phyloP scores from a whole-genome alignment of 2,113 vertebrate species.

The Crypturellus undulatus region DNA sequence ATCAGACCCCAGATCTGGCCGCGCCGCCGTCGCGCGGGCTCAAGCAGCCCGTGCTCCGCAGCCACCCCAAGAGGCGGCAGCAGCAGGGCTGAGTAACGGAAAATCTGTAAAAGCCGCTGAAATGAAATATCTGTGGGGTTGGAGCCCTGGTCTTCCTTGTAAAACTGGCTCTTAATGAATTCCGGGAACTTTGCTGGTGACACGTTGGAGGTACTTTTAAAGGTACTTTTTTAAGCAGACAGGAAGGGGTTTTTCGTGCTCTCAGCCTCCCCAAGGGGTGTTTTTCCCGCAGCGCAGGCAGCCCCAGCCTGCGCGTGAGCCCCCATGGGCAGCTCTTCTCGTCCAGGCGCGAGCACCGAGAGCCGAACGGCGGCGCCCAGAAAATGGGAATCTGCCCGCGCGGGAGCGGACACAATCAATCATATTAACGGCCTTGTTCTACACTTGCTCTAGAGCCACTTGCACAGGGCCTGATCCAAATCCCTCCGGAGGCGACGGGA shows the following conservation, averaged over 20 bases:
- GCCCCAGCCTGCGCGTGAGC: too few relatives aligned
- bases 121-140: slow-evolving; percentile 57
- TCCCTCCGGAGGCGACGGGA: slow-evolving; percentile 29
- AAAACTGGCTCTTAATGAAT: slow-evolving; percentile 51
- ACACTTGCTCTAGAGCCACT: slow-evolving; percentile 61
- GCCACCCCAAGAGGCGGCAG: slow-evolving; percentile 46
- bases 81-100: slow-evolving; percentile 74
- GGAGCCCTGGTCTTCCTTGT: slow-evolving; percentile 23
- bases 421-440: slow-evolving; percentile 66
- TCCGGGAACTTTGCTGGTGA: slow-evolving; percentile 42
- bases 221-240: neutral
- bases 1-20: slow-evolving; percentile 29
- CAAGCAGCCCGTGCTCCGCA: slow-evolving; percentile 55
- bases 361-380: slow-evolving; percentile 61
- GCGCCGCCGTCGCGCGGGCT: slow-evolving; percentile 38
- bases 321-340: slow-evolving; percentile 33
- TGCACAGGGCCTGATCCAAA: slow-evolving; percentile 61
- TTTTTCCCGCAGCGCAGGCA: neutral
- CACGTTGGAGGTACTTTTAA: neutral
- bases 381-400: slow-evolving; percentile 64
- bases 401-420: slow-evolving; percentile 64
- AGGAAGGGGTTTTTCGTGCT: slow-evolving; percentile 14
- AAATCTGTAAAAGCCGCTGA: slow-evolving; percentile 68
- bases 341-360: slow-evolving; percentile 61
- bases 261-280: slow-evolving; percentile 43